Conservation (phyloP, 2,888 invertebrate species). For the Idaea aversata region DNA sequence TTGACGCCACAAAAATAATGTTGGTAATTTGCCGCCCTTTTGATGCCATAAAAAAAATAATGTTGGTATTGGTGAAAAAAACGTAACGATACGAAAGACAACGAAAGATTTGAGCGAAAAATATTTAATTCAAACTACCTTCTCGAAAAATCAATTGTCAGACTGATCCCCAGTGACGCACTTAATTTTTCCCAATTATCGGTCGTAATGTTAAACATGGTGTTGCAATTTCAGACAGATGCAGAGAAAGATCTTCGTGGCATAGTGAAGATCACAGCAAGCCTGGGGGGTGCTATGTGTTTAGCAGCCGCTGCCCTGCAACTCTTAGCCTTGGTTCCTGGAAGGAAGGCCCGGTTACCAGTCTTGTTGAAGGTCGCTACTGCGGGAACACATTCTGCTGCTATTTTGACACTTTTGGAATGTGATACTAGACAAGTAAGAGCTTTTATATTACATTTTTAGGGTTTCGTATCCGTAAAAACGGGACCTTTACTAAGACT, state of each 20-base stretch:
- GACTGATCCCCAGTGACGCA: too few species aligned
- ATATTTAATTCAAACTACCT: too few species aligned
- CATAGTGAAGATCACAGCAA: slow-evolving; percentile 64
- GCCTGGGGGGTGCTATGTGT: slow-evolving; percentile 67
- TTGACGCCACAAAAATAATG: too few species aligned
- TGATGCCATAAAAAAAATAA: too few species aligned
- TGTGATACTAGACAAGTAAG: slow-evolving; percentile 65
- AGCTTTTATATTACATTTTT: not conserved
- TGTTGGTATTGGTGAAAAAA: too few species aligned
- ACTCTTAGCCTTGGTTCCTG: slow-evolving; percentile 52
- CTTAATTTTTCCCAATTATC: too few species aligned
- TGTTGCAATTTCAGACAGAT: slow-evolving; percentile 50
- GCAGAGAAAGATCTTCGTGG: slow-evolving; percentile 64
- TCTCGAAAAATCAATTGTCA: too few species aligned
- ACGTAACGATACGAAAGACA: too few species aligned
- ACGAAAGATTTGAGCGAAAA: too few species aligned
- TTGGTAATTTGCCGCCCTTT: too few species aligned
- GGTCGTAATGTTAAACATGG: too few species aligned
- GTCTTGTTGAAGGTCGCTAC: slow-evolving; percentile 62
- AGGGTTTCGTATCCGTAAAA: not conserved
- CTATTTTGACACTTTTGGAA: slow-evolving; percentile 59
- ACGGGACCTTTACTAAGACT: not conserved
- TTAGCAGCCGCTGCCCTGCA: slow-evolving; percentile 62
- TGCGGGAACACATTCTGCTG: slow-evolving; percentile 65
- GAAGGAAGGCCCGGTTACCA: slow-evolving; percentile 49